Percentiles rank a stretch among this genome's conserved stretches.
phyloP scores from a whole-genome alignment of 2,888 invertebrate genomes.

The Caenorhabditis wallacei region DNA sequence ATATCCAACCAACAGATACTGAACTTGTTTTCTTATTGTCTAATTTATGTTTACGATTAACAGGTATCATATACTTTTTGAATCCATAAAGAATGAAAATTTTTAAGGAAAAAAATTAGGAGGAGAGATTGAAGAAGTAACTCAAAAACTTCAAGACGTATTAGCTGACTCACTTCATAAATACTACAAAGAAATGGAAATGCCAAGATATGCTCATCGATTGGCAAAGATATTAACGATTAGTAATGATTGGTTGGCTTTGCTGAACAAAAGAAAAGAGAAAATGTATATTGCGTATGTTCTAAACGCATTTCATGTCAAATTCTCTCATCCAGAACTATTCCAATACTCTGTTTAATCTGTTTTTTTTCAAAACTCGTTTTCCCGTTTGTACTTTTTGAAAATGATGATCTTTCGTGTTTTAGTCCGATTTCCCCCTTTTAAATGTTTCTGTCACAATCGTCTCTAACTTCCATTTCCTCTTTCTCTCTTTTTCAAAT shows the following conservation, averaged over 20 bases:
- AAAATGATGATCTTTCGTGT: constrained; percentile 4
- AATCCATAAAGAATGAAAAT: neutral
- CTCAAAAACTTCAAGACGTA: constrained; percentile 28
- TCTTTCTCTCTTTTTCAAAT: constrained; percentile 20
- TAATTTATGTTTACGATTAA: constrained; percentile 24
- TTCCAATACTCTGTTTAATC: constrained; percentile 32
- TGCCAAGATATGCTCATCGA: constrained; percentile 43
- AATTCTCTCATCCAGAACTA: constrained; percentile 40
- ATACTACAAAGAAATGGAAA: constrained; percentile 29
- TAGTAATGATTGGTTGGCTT: constrained; percentile 35
- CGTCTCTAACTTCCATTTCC: constrained; percentile 10
- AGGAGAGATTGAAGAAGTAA: constrained; percentile 29
- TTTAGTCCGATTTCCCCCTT: constrained; percentile 9
- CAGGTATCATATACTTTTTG: too few species aligned
- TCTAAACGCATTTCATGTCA: constrained; percentile 25
- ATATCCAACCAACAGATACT: constrained; percentile 15
- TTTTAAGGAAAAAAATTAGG: constrained; percentile 39
- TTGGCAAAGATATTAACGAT: constrained; percentile 18
- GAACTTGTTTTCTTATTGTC: constrained; percentile 26
- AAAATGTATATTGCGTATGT: constrained; percentile 20
- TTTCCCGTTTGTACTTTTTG: constrained; percentile 10
- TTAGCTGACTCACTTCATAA: constrained; percentile 27
- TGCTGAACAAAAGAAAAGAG: constrained; percentile 24
- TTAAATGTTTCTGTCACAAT: constrained; percentile 24
- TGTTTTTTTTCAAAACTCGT: neutral